A percentile compares a stretch with the other conserved stretches of the same genome.
These are phyloP conservation scores for Incurvaria masculella DNA, from an alignment of 2,888 invertebrate species.

Conservation along the genomic window DNA sequence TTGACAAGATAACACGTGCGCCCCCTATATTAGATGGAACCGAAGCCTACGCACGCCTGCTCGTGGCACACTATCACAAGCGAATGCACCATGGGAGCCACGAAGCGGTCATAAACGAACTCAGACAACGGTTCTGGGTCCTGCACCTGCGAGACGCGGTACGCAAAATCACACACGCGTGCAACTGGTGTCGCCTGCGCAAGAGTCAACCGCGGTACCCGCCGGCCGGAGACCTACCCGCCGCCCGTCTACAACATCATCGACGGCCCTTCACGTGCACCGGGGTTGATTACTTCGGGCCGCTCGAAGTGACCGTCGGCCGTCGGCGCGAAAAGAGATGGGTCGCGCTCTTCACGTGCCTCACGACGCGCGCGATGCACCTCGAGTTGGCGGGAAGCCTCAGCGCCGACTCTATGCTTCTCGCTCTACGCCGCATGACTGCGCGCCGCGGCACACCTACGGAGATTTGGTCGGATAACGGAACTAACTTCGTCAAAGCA, in stretches of 20 bases:
- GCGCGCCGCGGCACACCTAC: conserved; percentile 2
- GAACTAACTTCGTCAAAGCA: conserved; percentile 10
- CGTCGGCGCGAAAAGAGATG: conserved; percentile 8
- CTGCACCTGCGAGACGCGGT: conserved; percentile 9
- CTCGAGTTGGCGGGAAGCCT: not conserved
- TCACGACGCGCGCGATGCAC: conserved; percentile 16
- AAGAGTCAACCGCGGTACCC: conserved; percentile 7
- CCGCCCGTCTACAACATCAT: not conserved
- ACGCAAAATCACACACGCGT: not conserved
- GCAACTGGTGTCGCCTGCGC: conserved; percentile 10
- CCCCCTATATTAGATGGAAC: not conserved
- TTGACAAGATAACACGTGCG: conserved; percentile 2
- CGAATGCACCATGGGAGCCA: conserved; percentile 3
- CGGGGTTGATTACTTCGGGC: conserved; percentile 4
- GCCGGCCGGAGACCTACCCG: conserved; percentile 7
- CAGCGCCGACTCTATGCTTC: not conserved
- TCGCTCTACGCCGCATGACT: not conserved
- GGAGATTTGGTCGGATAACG: conserved; percentile 10
- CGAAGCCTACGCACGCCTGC: not conserved
- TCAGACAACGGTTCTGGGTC: conserved; percentile 11
- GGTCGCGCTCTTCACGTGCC: conserved; percentile 16
- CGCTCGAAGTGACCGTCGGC: not conserved
- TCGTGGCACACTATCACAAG: conserved; percentile 6
- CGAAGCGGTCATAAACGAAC: conserved; percentile 10
- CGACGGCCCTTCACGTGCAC: conserved; percentile 1